These are phyloP conservation scores for Aselliscus stoliczkanus DNA, from an alignment of 2,797 vertebrate genomes.

Conservation along the genomic window DNA sequence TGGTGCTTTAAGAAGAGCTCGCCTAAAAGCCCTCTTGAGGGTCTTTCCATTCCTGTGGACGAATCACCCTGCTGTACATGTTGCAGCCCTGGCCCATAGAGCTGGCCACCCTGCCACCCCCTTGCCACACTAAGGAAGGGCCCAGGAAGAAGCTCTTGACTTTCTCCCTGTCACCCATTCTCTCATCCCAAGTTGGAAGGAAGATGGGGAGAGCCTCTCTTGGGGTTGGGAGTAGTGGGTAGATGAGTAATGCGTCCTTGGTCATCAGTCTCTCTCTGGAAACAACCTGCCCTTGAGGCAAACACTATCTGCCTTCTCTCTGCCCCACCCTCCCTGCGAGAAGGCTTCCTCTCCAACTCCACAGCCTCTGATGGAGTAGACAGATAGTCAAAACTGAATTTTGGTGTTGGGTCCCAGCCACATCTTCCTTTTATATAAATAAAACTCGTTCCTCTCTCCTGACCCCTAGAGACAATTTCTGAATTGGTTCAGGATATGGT, in stretches of 20 bases:
- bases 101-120: neutral
- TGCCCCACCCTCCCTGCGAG: neutral
- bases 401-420: neutral
- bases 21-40: neutral
- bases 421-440: neutral
- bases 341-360: accelerated
- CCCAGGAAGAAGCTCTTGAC: neutral
- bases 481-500: neutral
- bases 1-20: neutral
- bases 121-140: neutral
- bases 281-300: neutral
- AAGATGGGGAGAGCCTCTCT: neutral
- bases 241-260: too few relatives aligned
- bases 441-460: neutral
- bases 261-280: neutral
- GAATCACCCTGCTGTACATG: neutral
- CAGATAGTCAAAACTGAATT: neutral
- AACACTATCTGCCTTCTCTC: neutral
- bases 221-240: accelerated
- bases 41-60: neutral
- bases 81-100: too few relatives aligned
- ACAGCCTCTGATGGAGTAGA: accelerated
- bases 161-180: neutral
- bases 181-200: neutral
- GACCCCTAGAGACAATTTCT: neutral